Evolutionary conservation across 2,888 invertebrate species (phyloP).

Genomic region (Drosophila acutilabella): DNA sequence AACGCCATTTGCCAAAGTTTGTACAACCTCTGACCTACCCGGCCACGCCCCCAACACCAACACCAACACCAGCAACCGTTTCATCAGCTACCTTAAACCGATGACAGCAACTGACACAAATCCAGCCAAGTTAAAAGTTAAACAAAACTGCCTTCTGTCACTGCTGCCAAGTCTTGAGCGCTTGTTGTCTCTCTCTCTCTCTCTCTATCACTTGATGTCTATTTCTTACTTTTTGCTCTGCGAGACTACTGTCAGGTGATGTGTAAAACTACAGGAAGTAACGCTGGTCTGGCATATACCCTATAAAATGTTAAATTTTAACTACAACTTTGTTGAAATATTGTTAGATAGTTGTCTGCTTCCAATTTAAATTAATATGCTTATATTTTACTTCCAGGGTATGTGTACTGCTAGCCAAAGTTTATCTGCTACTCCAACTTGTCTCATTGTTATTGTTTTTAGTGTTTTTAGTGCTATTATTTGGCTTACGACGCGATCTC

Average conservation of each 20-base stretch:
- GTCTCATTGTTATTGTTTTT: slow-evolving; percentile 29
- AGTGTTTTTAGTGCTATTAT: slow-evolving; percentile 57
- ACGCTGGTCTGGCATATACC: slow-evolving; percentile 7
- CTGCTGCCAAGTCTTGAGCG: slow-evolving; percentile 15
- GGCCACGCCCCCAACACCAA: background rate
- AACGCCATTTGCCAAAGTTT: slow-evolving; percentile 54
- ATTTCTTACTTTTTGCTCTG: background rate
- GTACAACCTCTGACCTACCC: slow-evolving; percentile 9
- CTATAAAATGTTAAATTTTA: background rate
- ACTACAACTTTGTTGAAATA: too few species aligned
- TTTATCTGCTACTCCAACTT: slow-evolving; percentile 61
- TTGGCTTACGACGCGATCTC: slow-evolving; percentile 59
- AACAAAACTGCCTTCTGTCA: slow-evolving; percentile 63
- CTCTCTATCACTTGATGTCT: background rate
- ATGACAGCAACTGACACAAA: slow-evolving; percentile 65
- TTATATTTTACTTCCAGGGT: background rate
- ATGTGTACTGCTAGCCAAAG: slow-evolving; percentile 58
- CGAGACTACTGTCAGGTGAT: background rate
- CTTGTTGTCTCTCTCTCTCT: background rate
- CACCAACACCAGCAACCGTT: background rate
- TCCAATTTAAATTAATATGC: too few species aligned
- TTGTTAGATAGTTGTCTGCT: too few species aligned
- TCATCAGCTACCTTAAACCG: slow-evolving; percentile 19
- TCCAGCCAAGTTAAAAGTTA: slow-evolving; percentile 72
- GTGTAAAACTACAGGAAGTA: slow-evolving; percentile 1